Conservation (phyloP, 1,140 invertebrate species). For the Drosophila subpulchrella region DNA sequence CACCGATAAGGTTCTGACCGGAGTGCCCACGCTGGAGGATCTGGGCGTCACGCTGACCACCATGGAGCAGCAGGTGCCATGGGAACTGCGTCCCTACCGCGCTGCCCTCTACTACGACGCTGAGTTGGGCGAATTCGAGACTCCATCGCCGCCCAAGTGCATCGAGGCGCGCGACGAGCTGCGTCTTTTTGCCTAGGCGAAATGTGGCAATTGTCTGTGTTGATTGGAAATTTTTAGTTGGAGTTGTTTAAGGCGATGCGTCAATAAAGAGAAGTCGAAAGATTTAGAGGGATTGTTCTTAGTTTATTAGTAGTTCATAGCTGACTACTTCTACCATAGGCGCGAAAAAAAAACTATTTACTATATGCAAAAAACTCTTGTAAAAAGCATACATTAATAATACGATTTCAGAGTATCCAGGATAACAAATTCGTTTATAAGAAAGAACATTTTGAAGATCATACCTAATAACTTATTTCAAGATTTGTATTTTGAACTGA, state of each 20-base stretch:
- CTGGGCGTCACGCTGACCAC: constrained; percentile 91
- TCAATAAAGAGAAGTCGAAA: constrained; percentile 53
- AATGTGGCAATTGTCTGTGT: constrained; percentile 28
- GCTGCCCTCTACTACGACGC: constrained; percentile 90
- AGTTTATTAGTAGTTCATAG: no score
- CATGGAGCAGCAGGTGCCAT: constrained; percentile 92
- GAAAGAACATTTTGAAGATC: no score
- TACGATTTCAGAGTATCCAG: no score
- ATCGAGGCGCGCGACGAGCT: constrained; percentile 67
- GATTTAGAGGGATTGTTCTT: constrained; percentile 21
- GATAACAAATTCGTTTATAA: no score
- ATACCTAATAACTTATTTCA: no score
- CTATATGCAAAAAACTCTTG: no score
- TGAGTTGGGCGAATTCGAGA: constrained; percentile 90
- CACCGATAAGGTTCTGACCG: constrained; percentile 88
- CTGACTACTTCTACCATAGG: no score
- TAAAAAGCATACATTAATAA: no score
- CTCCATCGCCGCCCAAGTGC: constrained; percentile 87
- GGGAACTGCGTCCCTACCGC: constrained; percentile 89
- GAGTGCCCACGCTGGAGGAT: constrained; percentile 93
- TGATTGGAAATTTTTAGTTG: constrained; percentile 64
- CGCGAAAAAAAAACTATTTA: no score
- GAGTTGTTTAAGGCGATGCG: constrained; percentile 46
- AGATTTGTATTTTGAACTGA: no score
- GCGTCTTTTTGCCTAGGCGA: constrained; percentile 66